Conservation (phyloP, 2,797 vertebrate species). For the Malacoraja senta region DNA sequence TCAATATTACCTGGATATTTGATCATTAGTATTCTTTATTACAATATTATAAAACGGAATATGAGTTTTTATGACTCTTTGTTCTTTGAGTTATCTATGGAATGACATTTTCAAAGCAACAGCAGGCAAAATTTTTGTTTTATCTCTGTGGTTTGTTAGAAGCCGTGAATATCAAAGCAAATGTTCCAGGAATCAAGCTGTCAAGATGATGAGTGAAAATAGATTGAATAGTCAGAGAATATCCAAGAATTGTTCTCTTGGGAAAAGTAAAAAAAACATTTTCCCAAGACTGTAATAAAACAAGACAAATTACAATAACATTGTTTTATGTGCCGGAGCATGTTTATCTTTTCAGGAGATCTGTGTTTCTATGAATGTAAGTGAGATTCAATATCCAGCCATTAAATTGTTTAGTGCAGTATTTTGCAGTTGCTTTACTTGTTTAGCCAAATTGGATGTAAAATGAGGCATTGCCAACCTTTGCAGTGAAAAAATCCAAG, state of each 20-base stretch:
- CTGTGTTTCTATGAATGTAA: neutral
- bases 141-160: constrained; percentile 7
- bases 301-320: neutral
- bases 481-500: neutral
- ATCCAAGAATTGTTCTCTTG: constrained; percentile 1
- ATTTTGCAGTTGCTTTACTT: neutral
- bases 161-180: constrained; percentile 6
- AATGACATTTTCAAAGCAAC: constrained; percentile 28
- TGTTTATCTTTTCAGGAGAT: neutral
- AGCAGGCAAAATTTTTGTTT: neutral
- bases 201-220: constrained; percentile 14
- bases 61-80: neutral
- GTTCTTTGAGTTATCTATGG: constrained; percentile 18
- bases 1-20: neutral
- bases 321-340: neutral
- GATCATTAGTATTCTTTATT: neutral
- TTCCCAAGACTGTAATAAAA: neutral
- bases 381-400: neutral
- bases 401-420: neutral
- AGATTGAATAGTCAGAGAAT: neutral
- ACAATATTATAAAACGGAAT: neutral
- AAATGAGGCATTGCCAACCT: neutral
- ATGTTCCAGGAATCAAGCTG: constrained; percentile 4
- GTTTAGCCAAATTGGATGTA: neutral
- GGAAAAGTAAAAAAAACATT: constrained; percentile 24